Evolutionary conservation across 2,797 vertebrate species (phyloP), one percentile per base, ranked within the genome.

Genomic region (Rousettus madagascariensis): DNA sequence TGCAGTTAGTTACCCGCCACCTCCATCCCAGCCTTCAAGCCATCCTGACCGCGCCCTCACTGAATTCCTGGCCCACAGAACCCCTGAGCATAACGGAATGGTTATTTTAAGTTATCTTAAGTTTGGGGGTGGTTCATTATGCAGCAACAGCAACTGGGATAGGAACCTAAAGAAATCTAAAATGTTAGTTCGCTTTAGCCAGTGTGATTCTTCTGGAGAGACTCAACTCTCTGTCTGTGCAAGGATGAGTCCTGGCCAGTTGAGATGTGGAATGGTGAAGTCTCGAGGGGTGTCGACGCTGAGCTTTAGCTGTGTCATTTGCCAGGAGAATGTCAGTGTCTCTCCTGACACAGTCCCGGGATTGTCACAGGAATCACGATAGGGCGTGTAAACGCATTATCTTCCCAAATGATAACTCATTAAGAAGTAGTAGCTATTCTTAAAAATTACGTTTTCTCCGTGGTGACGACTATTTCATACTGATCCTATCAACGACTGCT

Each of bases 151-250:
- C 11, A 24, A 38, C 7, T 2, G 11, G 22, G 49, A 51, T 2
- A 72, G 9, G 16, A 65, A 3, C 9, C 26, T 77, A 59, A 75
- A 38, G 49, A 57, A 69, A 51, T 30, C 8, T 66, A 36, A 49
- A 88, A 30, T 4, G 79, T 86, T 5, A 53, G 24, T 12, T 33
- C 6, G 22, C 19, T 63, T n/a, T 53, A 61, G n/a, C 53, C 19
- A 20, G 0, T 82, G 20, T 24, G 28, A 82, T 68, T 82, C 7
- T 72, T 4, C 33, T 49, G 11, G 17, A 57, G 49, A 77, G 20
- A 43, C 2, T 1, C 12, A n/a, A 26, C 20, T 68, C 17, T 51
- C 3, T 51, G 9, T 17, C 33, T 4, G 0, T n/a, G 17, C 9
- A 55, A 30, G 24, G 51, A 7, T 46, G 19, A 69, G 41, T 0